Conservation (phyloP, 2,113 vertebrate genomes). For the Cricetomys ansorgei region DNA sequence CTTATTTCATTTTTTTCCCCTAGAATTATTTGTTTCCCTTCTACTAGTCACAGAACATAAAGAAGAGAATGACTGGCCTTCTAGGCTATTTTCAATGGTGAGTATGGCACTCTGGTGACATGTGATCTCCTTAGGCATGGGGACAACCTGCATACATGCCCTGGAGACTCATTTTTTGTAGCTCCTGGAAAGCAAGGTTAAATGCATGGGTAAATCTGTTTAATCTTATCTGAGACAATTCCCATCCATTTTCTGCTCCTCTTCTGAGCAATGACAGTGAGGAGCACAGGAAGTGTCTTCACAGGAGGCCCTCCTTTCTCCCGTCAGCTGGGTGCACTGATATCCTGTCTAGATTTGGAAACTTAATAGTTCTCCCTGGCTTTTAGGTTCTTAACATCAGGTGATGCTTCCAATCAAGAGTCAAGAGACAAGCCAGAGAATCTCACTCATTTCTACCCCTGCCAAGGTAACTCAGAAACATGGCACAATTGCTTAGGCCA, state of each 20-base stretch:
- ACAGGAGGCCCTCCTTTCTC: not conserved
- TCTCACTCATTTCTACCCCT: not conserved
- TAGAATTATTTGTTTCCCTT: not conserved
- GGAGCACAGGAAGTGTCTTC: not conserved
- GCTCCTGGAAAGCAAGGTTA: not conserved
- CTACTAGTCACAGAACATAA: not conserved
- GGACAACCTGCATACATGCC: not conserved
- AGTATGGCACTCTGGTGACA: not conserved
- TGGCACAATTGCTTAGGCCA: not conserved
- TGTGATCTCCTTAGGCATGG: not conserved
- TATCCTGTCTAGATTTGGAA: not conserved
- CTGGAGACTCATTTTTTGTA: not conserved
- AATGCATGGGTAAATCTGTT: not conserved
- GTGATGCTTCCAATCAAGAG: not conserved
- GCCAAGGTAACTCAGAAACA: not conserved
- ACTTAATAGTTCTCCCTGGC: not conserved
- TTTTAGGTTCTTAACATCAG: not conserved
- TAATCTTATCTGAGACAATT: not conserved
- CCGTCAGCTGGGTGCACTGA: fast-evolving
- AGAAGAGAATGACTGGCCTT: not conserved
- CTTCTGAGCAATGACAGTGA: not conserved
- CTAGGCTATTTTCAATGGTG: not conserved
- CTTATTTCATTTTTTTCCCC: not conserved
- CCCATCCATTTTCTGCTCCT: not conserved
- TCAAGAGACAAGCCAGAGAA: not conserved